phyloP scores from a whole-genome alignment of 2,113 vertebrate genomes.

The Phycodurus eques region DNA sequence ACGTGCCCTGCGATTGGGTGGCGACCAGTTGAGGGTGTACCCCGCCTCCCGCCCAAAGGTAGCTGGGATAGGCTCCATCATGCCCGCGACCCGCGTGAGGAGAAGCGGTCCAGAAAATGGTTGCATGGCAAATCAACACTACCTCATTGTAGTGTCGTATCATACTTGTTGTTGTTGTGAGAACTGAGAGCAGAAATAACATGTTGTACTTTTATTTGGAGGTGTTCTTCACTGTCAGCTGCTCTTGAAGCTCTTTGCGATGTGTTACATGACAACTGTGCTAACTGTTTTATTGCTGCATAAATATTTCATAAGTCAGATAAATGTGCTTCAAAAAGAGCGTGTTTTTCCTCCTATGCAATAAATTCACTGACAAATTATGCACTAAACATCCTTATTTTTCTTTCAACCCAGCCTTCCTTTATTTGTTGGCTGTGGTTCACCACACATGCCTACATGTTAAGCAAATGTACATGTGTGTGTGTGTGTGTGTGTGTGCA shows the following conservation, averaged over 20 bases:
- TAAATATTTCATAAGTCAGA: conserved; percentile 1
- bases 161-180: neutral
- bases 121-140: no score
- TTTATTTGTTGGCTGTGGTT: neutral
- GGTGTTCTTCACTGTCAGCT: neutral
- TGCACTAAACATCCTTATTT: neutral
- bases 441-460: neutral
- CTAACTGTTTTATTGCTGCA: neutral
- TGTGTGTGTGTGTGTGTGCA: neutral
- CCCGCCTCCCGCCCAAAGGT: no score
- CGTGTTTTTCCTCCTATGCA: neutral
- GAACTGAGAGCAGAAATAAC: neutral
- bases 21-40: no score
- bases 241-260: neutral
- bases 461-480: neutral
- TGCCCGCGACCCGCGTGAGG: no score
- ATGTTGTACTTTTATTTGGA: neutral
- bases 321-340: conserved; percentile 1
- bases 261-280: neutral
- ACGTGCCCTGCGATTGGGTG: no score
- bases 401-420: neutral
- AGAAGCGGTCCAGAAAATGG: no score
- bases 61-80: no score
- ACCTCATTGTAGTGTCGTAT: neutral
- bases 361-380: neutral